Conservation (phyloP, 2,888 invertebrate genomes). For the Ectemnius cavifrons region DNA sequence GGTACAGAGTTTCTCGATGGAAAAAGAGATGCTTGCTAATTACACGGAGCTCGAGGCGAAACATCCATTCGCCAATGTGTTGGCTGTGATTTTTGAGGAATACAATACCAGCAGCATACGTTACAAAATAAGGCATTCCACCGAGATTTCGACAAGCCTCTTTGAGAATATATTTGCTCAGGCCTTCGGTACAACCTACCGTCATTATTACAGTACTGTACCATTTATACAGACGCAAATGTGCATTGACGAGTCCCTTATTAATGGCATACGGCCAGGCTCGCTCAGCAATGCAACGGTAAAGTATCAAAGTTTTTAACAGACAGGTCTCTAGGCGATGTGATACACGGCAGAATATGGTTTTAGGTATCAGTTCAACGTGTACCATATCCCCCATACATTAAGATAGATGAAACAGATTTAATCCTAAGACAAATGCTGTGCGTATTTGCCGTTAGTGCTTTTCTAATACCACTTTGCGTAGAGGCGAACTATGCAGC, state of each 20-base stretch:
- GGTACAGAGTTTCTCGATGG: slow-evolving; percentile 60
- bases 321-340: too few species aligned
- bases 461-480: slow-evolving; percentile 71
- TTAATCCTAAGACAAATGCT: slow-evolving; percentile 57
- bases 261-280: slow-evolving; percentile 51
- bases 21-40: slow-evolving; percentile 64
- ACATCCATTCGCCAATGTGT: slow-evolving; percentile 33
- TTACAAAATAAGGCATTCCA: slow-evolving; percentile 67
- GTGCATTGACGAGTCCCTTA: slow-evolving; percentile 69
- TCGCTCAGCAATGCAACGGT: slow-evolving; percentile 39
- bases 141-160: slow-evolving; percentile 48
- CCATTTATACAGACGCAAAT: slow-evolving; percentile 68
- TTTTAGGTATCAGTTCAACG: slow-evolving; percentile 69
- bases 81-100: slow-evolving; percentile 67
- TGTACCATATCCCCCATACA: slow-evolving; percentile 74
- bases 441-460: slow-evolving; percentile 64
- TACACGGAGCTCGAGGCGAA: slow-evolving; percentile 59
- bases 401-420: slow-evolving; percentile 60
- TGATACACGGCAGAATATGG: neutral
- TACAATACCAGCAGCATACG: slow-evolving; percentile 60
- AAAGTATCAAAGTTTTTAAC: neutral
- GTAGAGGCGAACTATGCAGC: slow-evolving; percentile 70
- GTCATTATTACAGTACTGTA: slow-evolving; percentile 27
- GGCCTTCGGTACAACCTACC: slow-evolving; percentile 9
- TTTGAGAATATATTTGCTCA: slow-evolving; percentile 45